Conservation (phyloP, 2,113 vertebrate species). For the Laterallus jamaicensis region DNA sequence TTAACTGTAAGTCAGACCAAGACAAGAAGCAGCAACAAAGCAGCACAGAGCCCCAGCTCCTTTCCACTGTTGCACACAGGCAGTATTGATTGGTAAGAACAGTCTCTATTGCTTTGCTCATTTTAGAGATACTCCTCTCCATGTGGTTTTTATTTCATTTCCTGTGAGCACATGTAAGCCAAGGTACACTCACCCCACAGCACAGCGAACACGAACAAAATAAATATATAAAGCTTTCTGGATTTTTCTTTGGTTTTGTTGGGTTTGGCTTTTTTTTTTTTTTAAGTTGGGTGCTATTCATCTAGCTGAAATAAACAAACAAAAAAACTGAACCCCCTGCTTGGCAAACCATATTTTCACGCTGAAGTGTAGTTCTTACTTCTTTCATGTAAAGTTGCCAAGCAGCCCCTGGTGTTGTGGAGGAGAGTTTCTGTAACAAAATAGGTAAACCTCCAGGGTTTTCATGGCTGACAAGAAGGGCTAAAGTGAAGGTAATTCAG, state of each 20-base stretch:
- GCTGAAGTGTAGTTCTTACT: neutral
- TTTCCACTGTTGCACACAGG: neutral
- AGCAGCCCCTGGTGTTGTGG: fast-evolving
- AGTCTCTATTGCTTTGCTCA: neutral
- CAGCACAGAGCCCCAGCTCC: neutral
- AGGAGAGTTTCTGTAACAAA: neutral
- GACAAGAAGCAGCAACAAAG: neutral
- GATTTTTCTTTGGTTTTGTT: neutral
- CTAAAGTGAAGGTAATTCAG: neutral
- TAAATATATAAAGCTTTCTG: neutral
- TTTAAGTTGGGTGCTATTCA: neutral
- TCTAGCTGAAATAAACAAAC: neutral
- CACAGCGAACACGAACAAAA: neutral
- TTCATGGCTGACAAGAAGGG: neutral
- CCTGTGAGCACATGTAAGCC: neutral
- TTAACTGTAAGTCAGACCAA: neutral
- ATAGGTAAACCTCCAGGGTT: neutral
- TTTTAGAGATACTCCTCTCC: neutral
- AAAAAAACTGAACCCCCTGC: neutral
- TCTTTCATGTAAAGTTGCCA: neutral
- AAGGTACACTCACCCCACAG: neutral
- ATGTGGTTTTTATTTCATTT: slow-evolving; percentile 15
- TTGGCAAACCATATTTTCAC: neutral
- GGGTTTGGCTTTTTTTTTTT: neutral
- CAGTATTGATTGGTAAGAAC: neutral